phyloP scores from a whole-genome alignment of 2,113 vertebrate species.

The Callionymus lyra region DNA sequence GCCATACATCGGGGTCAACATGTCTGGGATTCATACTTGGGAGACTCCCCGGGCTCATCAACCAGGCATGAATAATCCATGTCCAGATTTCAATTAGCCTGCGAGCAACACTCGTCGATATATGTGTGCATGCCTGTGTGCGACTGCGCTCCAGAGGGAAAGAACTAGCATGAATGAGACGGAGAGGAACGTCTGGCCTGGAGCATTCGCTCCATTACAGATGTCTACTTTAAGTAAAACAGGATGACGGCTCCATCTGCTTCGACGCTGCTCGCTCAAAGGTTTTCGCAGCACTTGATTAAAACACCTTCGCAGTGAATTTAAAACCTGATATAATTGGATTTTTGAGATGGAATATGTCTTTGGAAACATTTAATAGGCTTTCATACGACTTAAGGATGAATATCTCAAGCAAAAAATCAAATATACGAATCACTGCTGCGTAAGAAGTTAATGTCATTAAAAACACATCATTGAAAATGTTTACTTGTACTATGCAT shows the following conservation, averaged over 20 bases:
- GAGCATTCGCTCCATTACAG: slow-evolving; percentile 43
- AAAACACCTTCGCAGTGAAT: too few relatives aligned
- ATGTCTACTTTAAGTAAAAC: slow-evolving; percentile 47
- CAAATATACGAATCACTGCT: too few relatives aligned
- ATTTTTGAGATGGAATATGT: too few relatives aligned
- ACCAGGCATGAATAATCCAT: slow-evolving; percentile 53
- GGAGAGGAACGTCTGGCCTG: slow-evolving; percentile 18
- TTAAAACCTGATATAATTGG: too few relatives aligned
- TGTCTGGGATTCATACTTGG: slow-evolving; percentile 37
- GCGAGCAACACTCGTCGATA: slow-evolving; percentile 36
- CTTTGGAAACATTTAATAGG: too few relatives aligned
- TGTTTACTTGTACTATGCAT: too few relatives aligned
- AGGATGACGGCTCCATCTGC: slow-evolving; percentile 14
- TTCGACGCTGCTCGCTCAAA: background rate
- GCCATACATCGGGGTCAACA: slow-evolving; percentile 38
- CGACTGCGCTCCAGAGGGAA: slow-evolving; percentile 19
- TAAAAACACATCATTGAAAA: too few relatives aligned
- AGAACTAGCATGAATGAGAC: slow-evolving; percentile 40
- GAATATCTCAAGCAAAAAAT: too few relatives aligned
- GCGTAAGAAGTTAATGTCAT: too few relatives aligned
- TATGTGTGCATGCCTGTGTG: slow-evolving; percentile 15
- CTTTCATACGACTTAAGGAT: too few relatives aligned
- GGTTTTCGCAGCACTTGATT: too few relatives aligned
- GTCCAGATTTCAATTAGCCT: slow-evolving; percentile 56
- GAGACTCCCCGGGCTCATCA: slow-evolving; percentile 51